Base-by-base conservation (phyloP, 1,140 invertebrate species). In the Drosophila rufa region DNA sequence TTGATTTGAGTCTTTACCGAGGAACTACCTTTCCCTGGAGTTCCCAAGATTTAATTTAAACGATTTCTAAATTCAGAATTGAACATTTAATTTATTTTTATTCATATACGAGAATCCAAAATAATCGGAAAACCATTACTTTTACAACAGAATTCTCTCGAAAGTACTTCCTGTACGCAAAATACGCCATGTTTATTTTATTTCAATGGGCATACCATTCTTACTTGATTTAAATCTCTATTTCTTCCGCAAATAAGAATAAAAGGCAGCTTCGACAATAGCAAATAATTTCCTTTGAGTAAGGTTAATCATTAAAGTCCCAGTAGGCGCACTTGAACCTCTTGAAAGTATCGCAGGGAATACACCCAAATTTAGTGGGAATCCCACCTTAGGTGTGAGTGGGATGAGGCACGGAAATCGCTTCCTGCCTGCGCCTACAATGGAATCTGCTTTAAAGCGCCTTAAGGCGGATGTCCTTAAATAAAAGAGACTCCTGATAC, bases 401-500 rank as follows among this genome's bases (percentile, higher is more conserved):
- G 6, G 55, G 43, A 51, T 60, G 30, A 27, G 30, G 42, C 19
- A 43, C 14, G 30, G 42, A 73, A 59, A 73, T 71, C 53, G 53
- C 68, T 71, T 71, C 27, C 67, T 45, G 62, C 43, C 45, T 25
- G 9, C 36, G 42, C 25, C 64, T 36, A 36, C 25, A 45, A 38
- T 58, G 66, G 36, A 48, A 60, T 59, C 55, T 51, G 67, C 70
- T 73, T 59, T 60, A 19, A 46, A 27, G 53, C 14, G 51, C 51
- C 67, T 68, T 68, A 14, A 43, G 51, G 27, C 19, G 48, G 38
- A 42, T 30, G 62, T 36, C 27, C 73, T 57, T 55, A 48, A 40
- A 36, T 42, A 30, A 59, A 51, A 50, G 47, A 65, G 48, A 65
- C 74, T 66, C 33, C 38, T 8, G 12, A 60, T 43, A 47, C 30